Base-by-base conservation (phyloP, 2,797 vertebrate species). In the Sebastes glaucus region DNA sequence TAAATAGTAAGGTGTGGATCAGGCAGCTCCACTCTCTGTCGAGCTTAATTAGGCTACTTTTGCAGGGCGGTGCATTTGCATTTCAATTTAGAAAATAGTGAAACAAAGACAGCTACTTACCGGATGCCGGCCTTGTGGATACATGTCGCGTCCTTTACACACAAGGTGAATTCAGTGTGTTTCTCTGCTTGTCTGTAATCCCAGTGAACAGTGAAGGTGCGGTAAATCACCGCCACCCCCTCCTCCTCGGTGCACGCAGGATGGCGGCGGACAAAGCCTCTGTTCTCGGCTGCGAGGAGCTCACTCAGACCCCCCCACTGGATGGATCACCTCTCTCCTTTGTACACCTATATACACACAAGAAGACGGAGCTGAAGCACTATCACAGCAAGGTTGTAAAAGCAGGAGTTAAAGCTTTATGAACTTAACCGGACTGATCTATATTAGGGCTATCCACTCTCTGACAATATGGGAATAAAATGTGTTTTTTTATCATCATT, bases 51-150 rank as follows among this genome's bases (percentile, higher is more conserved):
- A 86, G 84, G 73, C 82, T 70, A 53, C 83, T 90, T 78, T 78
- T 78, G 28, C 83, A 85, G 69, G 84, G 63, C 30, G 87, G 65
- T 27, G 81, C 35, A 81, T 83, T 84, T 87, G 82, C 92, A 84
- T 92, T 42, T 42, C 65, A 64, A 82, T 88, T 86, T 82, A 7
- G 89, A 86, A 88, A 87, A 88, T 87, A 79, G 78, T 71, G 78
- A 35, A 35, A 83, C 84, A 83, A 77, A 84, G 76, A 74, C 69
- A 60, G 65, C 88, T 91, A 96, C 97, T 97, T 92, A 98, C 97
- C 97, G 97, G 97, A 96, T 98, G 97, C 95, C 97, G 96, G 96
- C 97, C 97, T 95, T 97, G 97, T 89, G 97, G 97, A 97, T 97
- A 98, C 97, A 98, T 98, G 95, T 93, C 94, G 92, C 86, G 83